Evolutionary conservation across 2,113 vertebrate species (phyloP).

Genomic region (Ophiodon elongatus): DNA sequence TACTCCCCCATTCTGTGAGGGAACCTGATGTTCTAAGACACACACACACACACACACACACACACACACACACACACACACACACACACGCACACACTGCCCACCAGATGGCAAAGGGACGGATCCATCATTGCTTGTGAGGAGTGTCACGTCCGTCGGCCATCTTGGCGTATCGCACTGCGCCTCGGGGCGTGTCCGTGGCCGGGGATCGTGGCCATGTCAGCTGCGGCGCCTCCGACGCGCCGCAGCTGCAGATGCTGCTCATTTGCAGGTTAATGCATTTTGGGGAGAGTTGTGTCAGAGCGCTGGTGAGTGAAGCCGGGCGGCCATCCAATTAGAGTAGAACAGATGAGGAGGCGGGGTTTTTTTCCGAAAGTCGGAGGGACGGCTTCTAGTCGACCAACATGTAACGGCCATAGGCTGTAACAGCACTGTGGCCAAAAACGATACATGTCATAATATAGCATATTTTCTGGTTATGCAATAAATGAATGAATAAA

Average conservation of each 20-base stretch:
- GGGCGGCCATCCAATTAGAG: constrained; percentile 71
- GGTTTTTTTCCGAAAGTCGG: constrained; percentile 1
- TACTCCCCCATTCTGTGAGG: not conserved
- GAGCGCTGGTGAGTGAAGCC: constrained; percentile 42
- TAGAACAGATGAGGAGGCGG: constrained; percentile 59
- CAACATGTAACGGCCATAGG: not conserved
- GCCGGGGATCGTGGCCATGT: constrained; percentile 60
- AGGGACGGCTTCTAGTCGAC: constrained; percentile 12
- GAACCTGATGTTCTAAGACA: constrained; percentile 2
- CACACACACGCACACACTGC: not conserved
- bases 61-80: not conserved
- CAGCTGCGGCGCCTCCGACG: constrained; percentile 64
- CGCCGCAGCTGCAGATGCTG: constrained; percentile 71
- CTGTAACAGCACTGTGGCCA: too few relatives aligned
- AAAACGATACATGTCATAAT: too few relatives aligned
- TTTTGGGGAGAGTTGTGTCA: constrained; percentile 52
- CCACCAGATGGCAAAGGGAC: constrained; percentile 69
- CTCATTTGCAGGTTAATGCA: constrained; percentile 79
- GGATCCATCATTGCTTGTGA: constrained; percentile 63
- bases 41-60: not conserved
- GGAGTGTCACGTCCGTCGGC: constrained; percentile 54
- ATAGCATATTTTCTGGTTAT: too few relatives aligned
- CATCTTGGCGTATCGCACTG: constrained; percentile 30
- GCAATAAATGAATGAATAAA: too few relatives aligned
- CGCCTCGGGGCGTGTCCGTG: constrained; percentile 63